Percentiles rank a stretch among this genome's conserved stretches.
phyloP scores from a whole-genome alignment of 2,888 invertebrate genomes.

The Embidobia sp. region DNA sequence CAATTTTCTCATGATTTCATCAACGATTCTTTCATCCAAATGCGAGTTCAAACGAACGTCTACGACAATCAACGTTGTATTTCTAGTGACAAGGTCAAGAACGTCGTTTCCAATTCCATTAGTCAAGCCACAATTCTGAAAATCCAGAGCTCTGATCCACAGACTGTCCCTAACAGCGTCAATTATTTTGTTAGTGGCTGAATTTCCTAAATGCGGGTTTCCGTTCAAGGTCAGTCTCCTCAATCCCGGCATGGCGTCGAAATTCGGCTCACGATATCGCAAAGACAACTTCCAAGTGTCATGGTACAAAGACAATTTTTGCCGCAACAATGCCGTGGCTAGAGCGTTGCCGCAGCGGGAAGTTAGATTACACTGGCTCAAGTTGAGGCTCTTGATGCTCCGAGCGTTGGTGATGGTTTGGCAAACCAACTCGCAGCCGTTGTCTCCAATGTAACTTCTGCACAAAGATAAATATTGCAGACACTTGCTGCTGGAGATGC shows the following conservation, averaged over 20 bases:
- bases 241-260: slow-evolving; percentile 88
- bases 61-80: slow-evolving; percentile 86
- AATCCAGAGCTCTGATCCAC: slow-evolving; percentile 90
- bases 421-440: slow-evolving; percentile 88
- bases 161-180: slow-evolving; percentile 89
- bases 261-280: slow-evolving; percentile 88
- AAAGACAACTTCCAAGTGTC: slow-evolving; percentile 92
- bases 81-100: slow-evolving; percentile 85
- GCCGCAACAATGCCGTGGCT: slow-evolving; percentile 84
- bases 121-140: slow-evolving; percentile 89
- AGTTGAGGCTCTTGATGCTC: slow-evolving; percentile 86
- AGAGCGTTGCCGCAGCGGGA: slow-evolving; percentile 85
- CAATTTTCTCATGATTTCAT: slow-evolving; percentile 75
- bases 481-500: slow-evolving; percentile 85
- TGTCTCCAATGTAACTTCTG: slow-evolving; percentile 87
- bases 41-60: slow-evolving; percentile 86
- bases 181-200: slow-evolving; percentile 84
- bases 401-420: slow-evolving; percentile 86
- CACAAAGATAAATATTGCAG: slow-evolving; percentile 87
- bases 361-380: slow-evolving; percentile 87
- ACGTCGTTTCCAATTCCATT: slow-evolving; percentile 84
- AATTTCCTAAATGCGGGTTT: slow-evolving; percentile 87
- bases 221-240: slow-evolving; percentile 87
- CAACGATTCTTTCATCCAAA: slow-evolving; percentile 82
- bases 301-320: slow-evolving; percentile 88